A percentile compares a stretch with the other conserved stretches of the same genome.
phyloP scores from a whole-genome alignment of 1,140 invertebrate species.

The Psilanteris sp. region DNA sequence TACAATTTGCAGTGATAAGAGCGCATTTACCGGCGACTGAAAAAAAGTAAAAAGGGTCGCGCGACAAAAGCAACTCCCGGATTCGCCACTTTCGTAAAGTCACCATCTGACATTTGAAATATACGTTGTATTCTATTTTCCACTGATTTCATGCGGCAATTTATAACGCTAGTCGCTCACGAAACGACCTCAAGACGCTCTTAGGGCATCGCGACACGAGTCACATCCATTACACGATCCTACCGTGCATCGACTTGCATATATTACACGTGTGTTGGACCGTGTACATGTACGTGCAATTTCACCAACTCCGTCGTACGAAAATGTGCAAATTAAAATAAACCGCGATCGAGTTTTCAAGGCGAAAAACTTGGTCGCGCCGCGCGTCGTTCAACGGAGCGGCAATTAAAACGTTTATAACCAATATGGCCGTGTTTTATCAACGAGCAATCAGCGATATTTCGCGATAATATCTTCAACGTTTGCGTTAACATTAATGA shows the following conservation, averaged over 20 bases:
- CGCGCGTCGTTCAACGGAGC: too few species aligned
- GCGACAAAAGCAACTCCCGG: conserved; percentile 45
- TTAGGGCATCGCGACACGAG: conserved; percentile 59
- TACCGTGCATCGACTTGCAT: conserved; percentile 39
- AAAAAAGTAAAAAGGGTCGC: conserved; percentile 33
- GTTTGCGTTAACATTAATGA: conserved; percentile 33
- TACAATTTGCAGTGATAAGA: conserved; percentile 51
- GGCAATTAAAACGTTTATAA: too few species aligned
- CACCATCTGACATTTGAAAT: conserved; percentile 56
- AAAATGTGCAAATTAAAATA: too few species aligned
- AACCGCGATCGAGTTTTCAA: too few species aligned
- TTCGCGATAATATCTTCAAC: conserved; percentile 20
- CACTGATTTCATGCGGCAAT: conserved; percentile 64
- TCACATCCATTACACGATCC: conserved; percentile 66
- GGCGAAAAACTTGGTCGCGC: too few species aligned
- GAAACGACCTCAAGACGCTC: conserved; percentile 62
- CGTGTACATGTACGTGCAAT: too few species aligned
- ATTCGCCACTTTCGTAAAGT: conserved; percentile 56
- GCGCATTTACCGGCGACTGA: conserved; percentile 20
- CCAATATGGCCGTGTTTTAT: too few species aligned
- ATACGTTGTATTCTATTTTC: conserved; percentile 60
- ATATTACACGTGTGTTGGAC: too few species aligned
- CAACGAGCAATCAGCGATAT: conserved; percentile 1
- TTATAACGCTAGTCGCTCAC: conserved; percentile 64
- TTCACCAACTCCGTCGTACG: too few species aligned